Base-by-base conservation (phyloP, 2,113 vertebrate species). In the Cyprinus carpio region DNA sequence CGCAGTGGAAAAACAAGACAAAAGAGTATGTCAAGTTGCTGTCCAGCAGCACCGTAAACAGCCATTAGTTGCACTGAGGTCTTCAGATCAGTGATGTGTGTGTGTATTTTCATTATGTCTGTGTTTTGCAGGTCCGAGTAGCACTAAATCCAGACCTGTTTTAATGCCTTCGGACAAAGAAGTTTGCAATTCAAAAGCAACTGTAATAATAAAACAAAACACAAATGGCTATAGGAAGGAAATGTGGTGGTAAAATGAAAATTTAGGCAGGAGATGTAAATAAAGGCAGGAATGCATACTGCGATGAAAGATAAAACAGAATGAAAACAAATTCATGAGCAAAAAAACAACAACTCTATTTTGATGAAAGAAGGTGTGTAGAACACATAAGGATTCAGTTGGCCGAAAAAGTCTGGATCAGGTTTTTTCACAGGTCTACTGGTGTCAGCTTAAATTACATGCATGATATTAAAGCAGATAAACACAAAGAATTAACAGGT, bases 1-100 rank as follows among this genome's bases (percentile, higher is more conserved):
- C 13, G 13, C 18, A 75, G 23, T 54, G 89, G 79, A 91, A 93
- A 92, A 86, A 94, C 88, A 93, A 71, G 31, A 11, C 12, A 62
- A 79, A 34, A 85, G 80, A 88, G 46, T 31, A 71, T 54, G 72
- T 25, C 43, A 51, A 51, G 43, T 16, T 31, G 4, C n/a, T 76
- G 16, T 54, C 75, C 13, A 76, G 12, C 34, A 37, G 31, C 43
- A 54, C 27, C 10, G 16, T 76, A 76, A 76, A 76, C 46, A 76
- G 49, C 46, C 25, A 76, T 76, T 29, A 54, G 25, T 29, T 76
- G 13, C 13, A 51, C 13, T 29, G 46, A 29, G 49, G 16, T 31
- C 49, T 77, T 31, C 13, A 77, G 25, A 77, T 56, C 46, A 77
- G 75, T 13, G 25, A 76, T 31, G 43, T 46, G 43, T 46, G 12